Conservation (phyloP, 2,888 invertebrate species). For the Acanthosepion lycidas region DNA sequence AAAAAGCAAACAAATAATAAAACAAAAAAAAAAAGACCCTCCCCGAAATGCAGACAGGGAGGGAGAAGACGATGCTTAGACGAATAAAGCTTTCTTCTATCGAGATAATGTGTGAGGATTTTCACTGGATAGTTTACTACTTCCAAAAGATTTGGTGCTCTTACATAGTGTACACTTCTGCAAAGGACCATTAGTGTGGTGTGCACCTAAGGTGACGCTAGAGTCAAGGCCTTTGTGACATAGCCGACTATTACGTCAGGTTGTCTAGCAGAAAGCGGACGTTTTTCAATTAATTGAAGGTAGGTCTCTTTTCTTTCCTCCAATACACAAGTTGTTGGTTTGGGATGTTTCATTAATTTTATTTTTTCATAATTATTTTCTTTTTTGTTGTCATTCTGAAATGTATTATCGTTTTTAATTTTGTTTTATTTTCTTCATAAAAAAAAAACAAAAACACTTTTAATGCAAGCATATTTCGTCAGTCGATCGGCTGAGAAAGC, state of each 20-base stretch:
- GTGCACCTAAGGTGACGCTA: neutral
- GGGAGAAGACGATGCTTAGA: neutral
- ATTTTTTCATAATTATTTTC: neutral
- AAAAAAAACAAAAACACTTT: neutral
- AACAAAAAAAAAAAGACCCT: neutral
- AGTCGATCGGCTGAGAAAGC: neutral
- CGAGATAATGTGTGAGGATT: neutral
- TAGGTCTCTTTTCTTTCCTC: neutral
- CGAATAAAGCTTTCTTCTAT: neutral
- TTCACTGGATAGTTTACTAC: neutral
- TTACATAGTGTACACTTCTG: neutral
- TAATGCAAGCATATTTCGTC: neutral
- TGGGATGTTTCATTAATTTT: neutral
- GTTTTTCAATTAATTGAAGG: neutral
- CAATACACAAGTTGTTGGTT: neutral
- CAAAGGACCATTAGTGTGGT: neutral
- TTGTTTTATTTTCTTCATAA: too few relatives aligned
- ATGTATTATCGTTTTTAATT: too few relatives aligned
- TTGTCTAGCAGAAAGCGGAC: neutral
- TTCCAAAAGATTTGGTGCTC: neutral
- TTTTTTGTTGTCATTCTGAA: neutral
- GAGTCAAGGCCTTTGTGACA: conserved; percentile 2
- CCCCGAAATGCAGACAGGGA: neutral
- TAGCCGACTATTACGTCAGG: neutral
- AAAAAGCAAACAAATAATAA: neutral